phyloP scores from a whole-genome alignment of 2,113 vertebrate genomes.

The Anoplopoma fimbria region DNA sequence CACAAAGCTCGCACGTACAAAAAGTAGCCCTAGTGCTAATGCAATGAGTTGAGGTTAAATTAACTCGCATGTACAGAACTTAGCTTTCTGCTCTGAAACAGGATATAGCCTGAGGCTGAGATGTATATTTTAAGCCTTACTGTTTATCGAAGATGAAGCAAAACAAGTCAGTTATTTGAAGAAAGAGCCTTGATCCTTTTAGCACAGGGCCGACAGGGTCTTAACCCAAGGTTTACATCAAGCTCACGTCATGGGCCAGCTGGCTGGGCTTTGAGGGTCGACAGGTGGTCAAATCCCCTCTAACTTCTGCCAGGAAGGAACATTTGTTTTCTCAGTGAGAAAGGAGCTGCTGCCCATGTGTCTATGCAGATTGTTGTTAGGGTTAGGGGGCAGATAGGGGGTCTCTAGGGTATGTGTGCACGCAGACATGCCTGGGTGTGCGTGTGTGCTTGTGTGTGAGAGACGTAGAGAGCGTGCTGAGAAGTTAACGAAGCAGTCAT shows the following conservation, averaged over 20 bases:
- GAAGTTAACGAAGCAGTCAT: constrained; percentile 39
- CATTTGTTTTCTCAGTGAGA: neutral
- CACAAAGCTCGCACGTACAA: neutral
- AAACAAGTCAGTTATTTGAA: neutral
- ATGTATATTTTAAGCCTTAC: constrained; percentile 18
- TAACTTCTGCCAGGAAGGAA: neutral
- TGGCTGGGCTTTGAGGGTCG: neutral
- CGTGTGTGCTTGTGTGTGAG: neutral
- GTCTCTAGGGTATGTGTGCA: neutral
- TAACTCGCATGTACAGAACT: constrained; percentile 29
- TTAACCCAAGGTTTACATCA: neutral
- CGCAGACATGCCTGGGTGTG: neutral
- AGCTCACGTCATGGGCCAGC: neutral
- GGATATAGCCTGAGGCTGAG: constrained; percentile 24
- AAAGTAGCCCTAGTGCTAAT: neutral
- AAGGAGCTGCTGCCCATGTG: neutral
- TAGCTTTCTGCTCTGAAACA: constrained; percentile 2
- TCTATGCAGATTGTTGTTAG: neutral
- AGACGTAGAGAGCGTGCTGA: neutral
- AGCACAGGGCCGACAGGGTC: neutral
- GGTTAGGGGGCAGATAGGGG: neutral
- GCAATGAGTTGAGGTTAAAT: constrained; percentile 33
- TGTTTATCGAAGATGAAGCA: neutral
- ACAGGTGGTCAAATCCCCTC: constrained; percentile 26
- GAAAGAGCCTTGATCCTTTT: neutral